phyloP scores from a whole-genome alignment of 2,797 vertebrate genomes.

The Acrocephalus scirpaceus region DNA sequence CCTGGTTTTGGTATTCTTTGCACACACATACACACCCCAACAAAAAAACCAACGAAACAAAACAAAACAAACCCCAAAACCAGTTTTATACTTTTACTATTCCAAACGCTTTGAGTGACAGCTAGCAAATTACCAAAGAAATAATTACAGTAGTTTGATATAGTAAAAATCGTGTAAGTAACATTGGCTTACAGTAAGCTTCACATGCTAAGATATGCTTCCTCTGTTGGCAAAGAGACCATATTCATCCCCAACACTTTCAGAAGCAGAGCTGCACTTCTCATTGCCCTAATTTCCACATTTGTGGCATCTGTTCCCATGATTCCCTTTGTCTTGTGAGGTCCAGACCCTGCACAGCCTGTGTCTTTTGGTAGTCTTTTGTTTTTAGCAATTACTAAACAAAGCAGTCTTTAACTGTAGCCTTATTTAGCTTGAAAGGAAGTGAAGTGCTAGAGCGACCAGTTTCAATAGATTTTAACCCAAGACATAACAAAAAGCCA shows the following conservation, averaged over 20 bases:
- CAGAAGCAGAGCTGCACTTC: background rate
- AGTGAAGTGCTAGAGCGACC: background rate
- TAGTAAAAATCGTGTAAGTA: background rate
- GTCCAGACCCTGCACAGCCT: background rate
- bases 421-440: slow-evolving; percentile 33
- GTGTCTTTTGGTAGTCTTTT: background rate
- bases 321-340: slow-evolving; percentile 13
- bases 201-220: background rate
- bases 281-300: background rate
- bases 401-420: slow-evolving; percentile 13
- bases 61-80: background rate
- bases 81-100: background rate
- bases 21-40: background rate
- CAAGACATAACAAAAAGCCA: background rate
- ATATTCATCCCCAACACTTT: background rate
- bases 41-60: no score
- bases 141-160: background rate
- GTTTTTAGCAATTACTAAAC: slow-evolving; percentile 41
- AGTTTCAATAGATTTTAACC: slow-evolving; percentile 2
- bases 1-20: slow-evolving; percentile 26
- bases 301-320: background rate
- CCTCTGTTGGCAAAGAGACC: background rate
- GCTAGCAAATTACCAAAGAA: background rate
- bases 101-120: background rate
- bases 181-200: background rate